These are phyloP conservation scores for Aviceda subcristata DNA, from an alignment of 2,113 vertebrate genomes.

Conservation along the genomic window DNA sequence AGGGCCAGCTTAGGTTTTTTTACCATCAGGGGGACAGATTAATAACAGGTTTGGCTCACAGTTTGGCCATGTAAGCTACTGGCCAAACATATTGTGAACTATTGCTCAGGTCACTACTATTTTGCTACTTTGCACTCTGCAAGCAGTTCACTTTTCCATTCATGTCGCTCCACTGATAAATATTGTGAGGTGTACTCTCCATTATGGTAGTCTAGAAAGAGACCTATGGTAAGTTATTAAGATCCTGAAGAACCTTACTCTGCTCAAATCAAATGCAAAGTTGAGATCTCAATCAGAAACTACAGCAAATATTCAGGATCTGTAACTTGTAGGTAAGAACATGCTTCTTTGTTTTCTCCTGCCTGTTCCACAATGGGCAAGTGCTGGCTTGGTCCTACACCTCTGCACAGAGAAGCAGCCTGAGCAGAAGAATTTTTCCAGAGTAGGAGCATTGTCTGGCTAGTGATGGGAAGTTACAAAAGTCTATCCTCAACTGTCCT, in stretches of 20 bases:
- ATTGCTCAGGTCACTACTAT: not conserved
- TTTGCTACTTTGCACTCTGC: not conserved
- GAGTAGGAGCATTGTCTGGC: not conserved
- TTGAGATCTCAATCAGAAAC: not conserved
- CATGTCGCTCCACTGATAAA: not conserved
- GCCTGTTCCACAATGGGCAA: not conserved
- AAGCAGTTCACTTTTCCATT: not conserved
- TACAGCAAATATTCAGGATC: not conserved
- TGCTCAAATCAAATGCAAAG: not conserved
- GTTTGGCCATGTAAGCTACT: not conserved
- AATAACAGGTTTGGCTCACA: not conserved
- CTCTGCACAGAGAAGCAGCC: not conserved
- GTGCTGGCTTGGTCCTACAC: not conserved
- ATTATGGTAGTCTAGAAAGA: not conserved
- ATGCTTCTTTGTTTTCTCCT: not conserved
- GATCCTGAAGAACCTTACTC: not conserved
- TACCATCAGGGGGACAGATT: rapidly evolving
- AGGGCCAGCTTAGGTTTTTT: not conserved
- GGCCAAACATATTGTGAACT: not conserved
- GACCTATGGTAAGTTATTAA: not conserved
- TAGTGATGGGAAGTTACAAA: not conserved
- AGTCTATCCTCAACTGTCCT: not conserved
- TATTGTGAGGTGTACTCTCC: not conserved
- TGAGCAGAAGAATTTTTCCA: not conserved
- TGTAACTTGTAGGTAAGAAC: not conserved